phyloP scores from a whole-genome alignment of 2,888 invertebrate species.

The Eurytoma adleriae region DNA sequence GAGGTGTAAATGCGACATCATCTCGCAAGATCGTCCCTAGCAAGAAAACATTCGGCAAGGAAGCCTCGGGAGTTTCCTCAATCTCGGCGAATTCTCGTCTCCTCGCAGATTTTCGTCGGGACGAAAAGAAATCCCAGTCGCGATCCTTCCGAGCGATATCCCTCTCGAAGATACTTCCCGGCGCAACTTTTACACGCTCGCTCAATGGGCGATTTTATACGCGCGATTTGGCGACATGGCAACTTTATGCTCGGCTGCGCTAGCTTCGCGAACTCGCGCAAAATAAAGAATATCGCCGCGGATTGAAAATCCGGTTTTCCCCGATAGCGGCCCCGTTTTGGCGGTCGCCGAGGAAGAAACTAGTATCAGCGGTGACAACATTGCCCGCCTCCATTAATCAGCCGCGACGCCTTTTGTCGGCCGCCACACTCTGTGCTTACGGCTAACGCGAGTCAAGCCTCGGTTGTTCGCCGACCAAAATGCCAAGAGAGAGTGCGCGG shows the following conservation, averaged over 20 bases:
- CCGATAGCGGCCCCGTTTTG: background rate
- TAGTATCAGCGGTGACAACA: conserved; percentile 71
- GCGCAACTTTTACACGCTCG: conserved; percentile 42
- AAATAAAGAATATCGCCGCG: conserved; percentile 63
- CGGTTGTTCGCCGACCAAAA: background rate
- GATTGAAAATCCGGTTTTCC: conserved; percentile 49
- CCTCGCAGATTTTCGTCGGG: too few species aligned
- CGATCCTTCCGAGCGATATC: conserved; percentile 7
- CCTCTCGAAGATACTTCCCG: conserved; percentile 21
- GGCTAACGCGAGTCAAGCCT: background rate
- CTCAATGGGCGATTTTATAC: conserved; percentile 29
- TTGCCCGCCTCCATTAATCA: conserved; percentile 72
- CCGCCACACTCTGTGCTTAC: background rate
- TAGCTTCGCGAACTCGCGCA: too few species aligned
- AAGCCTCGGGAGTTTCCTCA: too few species aligned
- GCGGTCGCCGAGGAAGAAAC: conserved; percentile 29
- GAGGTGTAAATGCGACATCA: too few species aligned
- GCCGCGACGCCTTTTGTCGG: conserved; percentile 69
- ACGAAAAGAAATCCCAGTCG: background rate
- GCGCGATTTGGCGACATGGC: conserved; percentile 28
- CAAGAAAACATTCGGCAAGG: too few species aligned
- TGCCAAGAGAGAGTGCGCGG: too few species aligned
- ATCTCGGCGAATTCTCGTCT: too few species aligned
- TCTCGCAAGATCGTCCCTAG: too few species aligned
- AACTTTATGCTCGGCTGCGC: conserved; percentile 32